Evolutionary conservation across 2,888 invertebrate genomes (phyloP).

Genomic region (Ditula angustiorana): DNA sequence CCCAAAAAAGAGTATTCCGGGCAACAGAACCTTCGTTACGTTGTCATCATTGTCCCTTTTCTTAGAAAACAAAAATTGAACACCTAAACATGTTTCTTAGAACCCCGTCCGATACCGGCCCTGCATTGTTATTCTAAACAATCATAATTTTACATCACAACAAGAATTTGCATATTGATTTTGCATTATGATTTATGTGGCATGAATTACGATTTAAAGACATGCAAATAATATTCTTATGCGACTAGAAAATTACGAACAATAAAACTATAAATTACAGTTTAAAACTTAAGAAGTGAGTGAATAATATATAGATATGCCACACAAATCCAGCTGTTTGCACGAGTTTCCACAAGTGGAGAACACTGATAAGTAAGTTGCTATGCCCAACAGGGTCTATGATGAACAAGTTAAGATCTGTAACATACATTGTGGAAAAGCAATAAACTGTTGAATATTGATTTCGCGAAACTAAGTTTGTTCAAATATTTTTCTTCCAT

Average conservation of each 20-base stretch:
- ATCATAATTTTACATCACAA: constrained; percentile 13
- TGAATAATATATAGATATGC: too few relatives aligned
- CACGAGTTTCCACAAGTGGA: too few relatives aligned
- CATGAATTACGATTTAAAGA: not conserved
- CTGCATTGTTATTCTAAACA: constrained; percentile 31
- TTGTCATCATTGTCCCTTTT: constrained; percentile 44
- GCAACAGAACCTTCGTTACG: not conserved
- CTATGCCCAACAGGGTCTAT: too few relatives aligned
- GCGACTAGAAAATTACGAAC: not conserved
- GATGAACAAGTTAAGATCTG: too few relatives aligned
- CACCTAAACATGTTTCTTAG: constrained; percentile 44
- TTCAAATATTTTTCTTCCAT: too few relatives aligned
- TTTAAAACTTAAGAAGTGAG: too few relatives aligned
- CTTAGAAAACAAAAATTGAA: constrained; percentile 47
- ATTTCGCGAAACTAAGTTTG: too few relatives aligned
- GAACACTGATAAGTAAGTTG: too few relatives aligned
- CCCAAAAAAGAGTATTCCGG: not conserved
- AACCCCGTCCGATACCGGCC: constrained; percentile 40
- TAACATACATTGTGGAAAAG: too few relatives aligned
- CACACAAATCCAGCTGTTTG: too few relatives aligned
- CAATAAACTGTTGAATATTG: too few relatives aligned
- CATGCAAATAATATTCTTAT: not conserved
- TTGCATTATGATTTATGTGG: constrained; percentile 12
- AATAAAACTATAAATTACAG: too few relatives aligned
- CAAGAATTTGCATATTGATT: constrained; percentile 10